Conservation (phyloP, 2,888 invertebrate species). For the Tipula confusa region DNA sequence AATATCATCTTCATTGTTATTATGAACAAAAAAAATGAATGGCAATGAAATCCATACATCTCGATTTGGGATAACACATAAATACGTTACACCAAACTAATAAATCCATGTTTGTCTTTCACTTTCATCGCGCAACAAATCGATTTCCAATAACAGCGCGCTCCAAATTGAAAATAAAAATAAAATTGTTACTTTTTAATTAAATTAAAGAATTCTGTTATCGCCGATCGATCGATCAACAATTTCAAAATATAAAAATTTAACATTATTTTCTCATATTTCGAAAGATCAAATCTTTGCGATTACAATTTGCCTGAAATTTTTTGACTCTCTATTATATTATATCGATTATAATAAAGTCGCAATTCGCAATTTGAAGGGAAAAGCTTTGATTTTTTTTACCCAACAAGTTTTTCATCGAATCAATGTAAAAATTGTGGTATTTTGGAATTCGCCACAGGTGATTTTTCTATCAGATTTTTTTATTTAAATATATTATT, state of each 20-base stretch:
- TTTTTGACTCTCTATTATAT: background rate
- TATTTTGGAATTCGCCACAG: constrained; percentile 3
- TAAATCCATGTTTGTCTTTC: background rate
- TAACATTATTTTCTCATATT: background rate
- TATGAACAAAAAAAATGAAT: background rate
- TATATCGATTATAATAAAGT: background rate
- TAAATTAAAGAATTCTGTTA: background rate
- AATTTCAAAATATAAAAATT: background rate
- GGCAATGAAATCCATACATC: background rate
- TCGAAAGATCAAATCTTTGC: background rate
- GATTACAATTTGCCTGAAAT: background rate
- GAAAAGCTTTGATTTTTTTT: background rate
- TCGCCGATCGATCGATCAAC: background rate
- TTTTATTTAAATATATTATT: background rate
- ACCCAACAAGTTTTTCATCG: background rate
- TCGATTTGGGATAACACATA: background rate
- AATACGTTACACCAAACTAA: background rate
- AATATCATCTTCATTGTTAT: too few species aligned
- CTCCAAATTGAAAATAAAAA: background rate
- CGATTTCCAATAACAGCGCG: background rate
- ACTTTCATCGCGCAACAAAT: background rate
- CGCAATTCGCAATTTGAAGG: background rate
- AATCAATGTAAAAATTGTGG: background rate
- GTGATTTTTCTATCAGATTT: background rate
- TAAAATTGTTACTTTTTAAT: background rate